Base-by-base conservation (phyloP, 1,140 invertebrate species). In the Nixonia krombeini region DNA sequence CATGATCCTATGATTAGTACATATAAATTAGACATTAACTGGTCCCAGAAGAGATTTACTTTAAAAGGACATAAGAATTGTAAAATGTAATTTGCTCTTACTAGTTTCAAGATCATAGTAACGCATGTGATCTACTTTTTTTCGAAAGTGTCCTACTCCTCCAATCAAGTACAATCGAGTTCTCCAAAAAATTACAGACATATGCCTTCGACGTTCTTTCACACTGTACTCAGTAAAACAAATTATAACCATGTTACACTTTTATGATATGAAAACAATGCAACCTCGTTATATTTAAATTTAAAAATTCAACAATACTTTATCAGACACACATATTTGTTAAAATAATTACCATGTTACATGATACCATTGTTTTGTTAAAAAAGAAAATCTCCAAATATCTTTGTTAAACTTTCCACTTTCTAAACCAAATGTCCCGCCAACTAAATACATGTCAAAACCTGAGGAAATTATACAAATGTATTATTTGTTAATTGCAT, bases 301-400 rank as follows among this genome's bases (percentile, higher is more conserved):
- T 46, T 16, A 8, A 58, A 40, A 29, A 25, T 51, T 37, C 16
- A 26, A 51, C 16, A 31, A 10, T 38, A 29, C 17, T 18, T 12
- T 8, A 45, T 44, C 28, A 42, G 1, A 9, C n/a, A n/a, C n/a
- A n/a, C n/a, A n/a, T n/a, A n/a, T n/a, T n/a, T n/a, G n/a, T 29
- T 31, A 17, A 25, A 12, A 31, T 42, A 46, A 44, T 12, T 62
- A 76, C 57, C 12, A 31, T 23, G 72, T 40, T 2, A 71, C 40
- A 5, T 57, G 45, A 51, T 69, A 73, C 76, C 76, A 80, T 9
- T 66, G 73, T 16, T 70, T 71, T 5, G 72, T 67, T 29, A 80
- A 16, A 7, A 74, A 15, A 25, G 72, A 78, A 29, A 71, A 80
- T 8, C 74, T 69, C 68, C 70, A 75, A 21, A 79, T 47, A 4